Conservation (phyloP, 2,113 vertebrate species). For the Phylloscopus whistleri region DNA sequence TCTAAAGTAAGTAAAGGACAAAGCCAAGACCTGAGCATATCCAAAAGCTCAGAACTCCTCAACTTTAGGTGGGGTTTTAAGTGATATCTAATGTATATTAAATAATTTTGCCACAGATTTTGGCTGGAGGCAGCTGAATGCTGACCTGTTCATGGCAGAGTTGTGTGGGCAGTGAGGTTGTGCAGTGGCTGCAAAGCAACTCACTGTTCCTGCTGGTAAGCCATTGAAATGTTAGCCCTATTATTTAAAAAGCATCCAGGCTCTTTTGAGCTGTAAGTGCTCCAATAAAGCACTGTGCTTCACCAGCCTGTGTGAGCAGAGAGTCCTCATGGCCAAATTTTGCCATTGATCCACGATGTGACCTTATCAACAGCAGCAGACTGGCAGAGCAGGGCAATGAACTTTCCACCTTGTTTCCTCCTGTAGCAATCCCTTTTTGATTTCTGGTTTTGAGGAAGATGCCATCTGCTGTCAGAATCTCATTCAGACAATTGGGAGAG, state of each 20-base stretch:
- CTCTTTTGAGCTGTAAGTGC: neutral
- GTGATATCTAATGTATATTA: neutral
- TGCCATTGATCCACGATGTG: neutral
- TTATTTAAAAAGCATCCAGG: neutral
- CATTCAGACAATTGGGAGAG: neutral
- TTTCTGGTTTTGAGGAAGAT: neutral
- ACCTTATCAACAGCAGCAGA: neutral
- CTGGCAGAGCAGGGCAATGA: neutral
- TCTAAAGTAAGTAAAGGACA: neutral
- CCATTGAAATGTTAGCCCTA: neutral
- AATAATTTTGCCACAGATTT: neutral
- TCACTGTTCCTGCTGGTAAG: neutral
- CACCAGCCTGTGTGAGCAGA: neutral
- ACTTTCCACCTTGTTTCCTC: neutral
- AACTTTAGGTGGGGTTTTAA: neutral
- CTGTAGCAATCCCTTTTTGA: neutral
- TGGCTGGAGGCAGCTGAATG: neutral
- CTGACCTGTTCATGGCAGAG: neutral
- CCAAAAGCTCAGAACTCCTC: neutral
- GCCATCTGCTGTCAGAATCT: slow-evolving; percentile 37
- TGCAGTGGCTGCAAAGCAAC: neutral
- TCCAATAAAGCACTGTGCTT: neutral
- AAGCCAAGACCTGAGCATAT: neutral
- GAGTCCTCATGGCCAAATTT: neutral
- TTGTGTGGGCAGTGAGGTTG: neutral